Evolutionary conservation across 2,113 vertebrate genomes (phyloP).

Genomic region (Oreochromis spilurus): DNA sequence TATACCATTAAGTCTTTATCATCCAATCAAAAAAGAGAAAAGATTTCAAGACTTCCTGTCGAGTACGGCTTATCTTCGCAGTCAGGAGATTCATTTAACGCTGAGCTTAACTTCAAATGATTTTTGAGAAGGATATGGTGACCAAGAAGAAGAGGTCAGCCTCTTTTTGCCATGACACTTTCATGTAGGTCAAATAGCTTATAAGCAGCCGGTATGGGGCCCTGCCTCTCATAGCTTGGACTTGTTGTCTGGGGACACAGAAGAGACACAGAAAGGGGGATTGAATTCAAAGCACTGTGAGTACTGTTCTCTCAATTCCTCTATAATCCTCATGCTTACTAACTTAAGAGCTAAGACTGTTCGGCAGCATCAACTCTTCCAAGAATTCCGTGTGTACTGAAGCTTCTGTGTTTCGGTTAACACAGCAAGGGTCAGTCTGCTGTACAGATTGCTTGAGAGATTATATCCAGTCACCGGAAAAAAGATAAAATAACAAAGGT

Average conservation of each 20-base stretch:
- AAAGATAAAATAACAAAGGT: background rate
- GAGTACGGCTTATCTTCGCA: conserved; percentile 41
- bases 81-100: conserved; percentile 14
- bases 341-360: conserved; percentile 30
- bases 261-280: conserved; percentile 3
- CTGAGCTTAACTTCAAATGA: conserved; percentile 16
- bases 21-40: background rate
- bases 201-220: conserved; percentile 1
- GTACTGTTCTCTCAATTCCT: conserved; percentile 29
- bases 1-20: conserved; percentile 4
- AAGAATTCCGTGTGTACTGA: conserved; percentile 34
- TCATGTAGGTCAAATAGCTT: conserved; percentile 38
- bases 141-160: conserved; percentile 8
- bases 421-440: background rate
- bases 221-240: conserved; percentile 10
- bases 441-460: background rate
- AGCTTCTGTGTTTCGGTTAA: conserved; percentile 13
- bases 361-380: conserved; percentile 9
- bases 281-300: conserved; percentile 25
- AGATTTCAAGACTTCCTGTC: background rate
- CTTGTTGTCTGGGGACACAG: conserved; percentile 7
- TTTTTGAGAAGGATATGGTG: conserved; percentile 16
- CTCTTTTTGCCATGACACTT: conserved; percentile 9
- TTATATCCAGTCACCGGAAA: background rate
- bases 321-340: conserved; percentile 39